A percentile compares a stretch with the other conserved stretches of the same genome.
Conservation (phyloP, 1,140 invertebrate species). For the Aricia agestis region DNA sequence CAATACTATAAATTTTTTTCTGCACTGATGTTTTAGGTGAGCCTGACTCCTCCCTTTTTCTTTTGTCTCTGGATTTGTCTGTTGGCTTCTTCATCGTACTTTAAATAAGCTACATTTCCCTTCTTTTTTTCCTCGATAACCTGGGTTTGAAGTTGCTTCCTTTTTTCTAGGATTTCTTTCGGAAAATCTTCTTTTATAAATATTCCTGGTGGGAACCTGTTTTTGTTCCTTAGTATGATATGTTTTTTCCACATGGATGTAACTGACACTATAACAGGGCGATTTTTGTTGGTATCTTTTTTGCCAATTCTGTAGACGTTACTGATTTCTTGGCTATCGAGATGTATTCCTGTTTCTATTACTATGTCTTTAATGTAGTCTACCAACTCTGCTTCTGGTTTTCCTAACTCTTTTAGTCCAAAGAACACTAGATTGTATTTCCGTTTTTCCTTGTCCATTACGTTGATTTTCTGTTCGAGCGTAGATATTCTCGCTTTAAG, state of each 20-base stretch:
- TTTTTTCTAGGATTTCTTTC: slow-evolving; percentile 24
- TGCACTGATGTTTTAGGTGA: slow-evolving; percentile 23
- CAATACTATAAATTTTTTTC: slow-evolving; percentile 18
- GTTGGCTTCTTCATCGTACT: slow-evolving; percentile 29
- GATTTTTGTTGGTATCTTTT: slow-evolving; percentile 25
- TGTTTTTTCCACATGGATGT: slow-evolving; percentile 40
- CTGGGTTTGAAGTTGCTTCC: slow-evolving; percentile 21
- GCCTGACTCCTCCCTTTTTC: slow-evolving; percentile 26
- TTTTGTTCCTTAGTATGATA: slow-evolving; percentile 25
- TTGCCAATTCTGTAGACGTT: slow-evolving; percentile 36
- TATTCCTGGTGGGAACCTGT: slow-evolving; percentile 1
- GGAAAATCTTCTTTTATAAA: slow-evolving; percentile 23
- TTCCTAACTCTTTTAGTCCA: slow-evolving; percentile 34
- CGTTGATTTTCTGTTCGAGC: slow-evolving; percentile 31
- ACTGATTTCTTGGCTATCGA: slow-evolving; percentile 34
- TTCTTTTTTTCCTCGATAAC: slow-evolving; percentile 24
- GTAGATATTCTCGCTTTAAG: slow-evolving; percentile 33
- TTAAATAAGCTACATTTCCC: slow-evolving; percentile 4
- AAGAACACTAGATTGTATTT: slow-evolving; percentile 39
- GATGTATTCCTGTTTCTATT: slow-evolving; percentile 22
- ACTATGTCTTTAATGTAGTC: slow-evolving; percentile 33
- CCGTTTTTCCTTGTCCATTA: slow-evolving; percentile 32
- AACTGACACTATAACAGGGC: slow-evolving; percentile 30
- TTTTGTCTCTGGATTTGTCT: slow-evolving; percentile 25
- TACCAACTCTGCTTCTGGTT: slow-evolving; percentile 28